phyloP scores from a whole-genome alignment of 2,113 vertebrate species.

The Phylloscopus trochilus region DNA sequence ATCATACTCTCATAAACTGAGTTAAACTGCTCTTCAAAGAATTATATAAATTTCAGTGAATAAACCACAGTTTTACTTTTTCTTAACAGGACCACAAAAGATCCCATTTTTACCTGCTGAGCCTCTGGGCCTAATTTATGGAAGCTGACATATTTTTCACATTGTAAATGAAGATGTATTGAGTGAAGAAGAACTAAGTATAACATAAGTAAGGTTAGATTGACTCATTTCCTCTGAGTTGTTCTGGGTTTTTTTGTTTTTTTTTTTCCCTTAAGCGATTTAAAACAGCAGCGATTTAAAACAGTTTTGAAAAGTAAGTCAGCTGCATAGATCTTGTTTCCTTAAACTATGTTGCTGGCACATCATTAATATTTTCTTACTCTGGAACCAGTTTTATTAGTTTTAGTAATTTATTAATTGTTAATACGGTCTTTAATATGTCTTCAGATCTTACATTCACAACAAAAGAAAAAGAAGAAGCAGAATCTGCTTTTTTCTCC shows the following conservation, averaged over 20 bases:
- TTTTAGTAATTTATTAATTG: background rate
- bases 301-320: constrained; percentile 4
- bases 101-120: background rate
- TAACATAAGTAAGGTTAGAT: background rate
- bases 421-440: constrained; percentile 40
- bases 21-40: background rate
- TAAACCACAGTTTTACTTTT: background rate
- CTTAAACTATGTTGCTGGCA: background rate
- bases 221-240: background rate
- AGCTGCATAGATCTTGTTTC: background rate
- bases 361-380: background rate
- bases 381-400: constrained; percentile 43
- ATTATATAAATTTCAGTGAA: background rate
- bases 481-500: background rate
- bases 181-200: background rate
- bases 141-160: constrained; percentile 7
- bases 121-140: background rate
- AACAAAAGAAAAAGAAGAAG: background rate
- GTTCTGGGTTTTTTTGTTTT: background rate
- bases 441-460: background rate
- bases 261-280: background rate
- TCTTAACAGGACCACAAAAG: background rate
- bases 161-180: background rate
- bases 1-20: background rate
- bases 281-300: background rate